Base-by-base conservation (phyloP, 92 coral and sea anemone species). In the Phenganax stokvisi region DNA sequence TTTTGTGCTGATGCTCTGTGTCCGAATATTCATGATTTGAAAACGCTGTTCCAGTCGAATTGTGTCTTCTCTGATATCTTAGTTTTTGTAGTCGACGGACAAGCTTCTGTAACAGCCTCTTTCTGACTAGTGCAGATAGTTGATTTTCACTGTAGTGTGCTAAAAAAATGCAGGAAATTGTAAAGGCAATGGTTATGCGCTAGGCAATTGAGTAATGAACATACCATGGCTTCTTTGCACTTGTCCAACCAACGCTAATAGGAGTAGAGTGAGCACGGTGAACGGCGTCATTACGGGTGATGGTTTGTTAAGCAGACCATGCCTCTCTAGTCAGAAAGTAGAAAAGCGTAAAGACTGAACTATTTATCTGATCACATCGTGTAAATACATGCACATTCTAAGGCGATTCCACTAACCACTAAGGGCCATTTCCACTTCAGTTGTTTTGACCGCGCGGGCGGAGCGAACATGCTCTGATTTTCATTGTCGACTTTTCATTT, bases 271-370 rank as follows among this genome's bases (percentile, higher is more conserved):
- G 69, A 76, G 56, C 28, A 25, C 54, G 10, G 54, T 57, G 44
- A 76, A 4, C 54, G 25, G 81, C 54, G n/a, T 64, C 81, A 76
- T 76, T 56, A 76, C 12, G 71, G 64, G 59, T 27, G 54, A 12
- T 30, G 6, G 30, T 47, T 30, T 52, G 9, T 59, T 59, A 64
- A 20, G 7, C 57, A 60, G 67, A 25, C 57, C 81, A 76, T 76
- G 71, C n/a, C 37, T 53, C 70, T 55, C 67, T 31, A 30, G 31
- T n/a, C 1, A 75, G 37, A 52, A 65, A 65, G 27, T 9, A 1
- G 15, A 65, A 65, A 65, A 17, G 71, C 15, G 27, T 17, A 65
- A 17, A 44, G 0, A 27, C 31, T 11, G 30, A 10, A 17, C 27
- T 6, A 27, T 17, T 65, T 65, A 44, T 37, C 47, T 37, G 47